Conservation (phyloP, 2,888 invertebrate genomes). For the Icerya purchasi region DNA sequence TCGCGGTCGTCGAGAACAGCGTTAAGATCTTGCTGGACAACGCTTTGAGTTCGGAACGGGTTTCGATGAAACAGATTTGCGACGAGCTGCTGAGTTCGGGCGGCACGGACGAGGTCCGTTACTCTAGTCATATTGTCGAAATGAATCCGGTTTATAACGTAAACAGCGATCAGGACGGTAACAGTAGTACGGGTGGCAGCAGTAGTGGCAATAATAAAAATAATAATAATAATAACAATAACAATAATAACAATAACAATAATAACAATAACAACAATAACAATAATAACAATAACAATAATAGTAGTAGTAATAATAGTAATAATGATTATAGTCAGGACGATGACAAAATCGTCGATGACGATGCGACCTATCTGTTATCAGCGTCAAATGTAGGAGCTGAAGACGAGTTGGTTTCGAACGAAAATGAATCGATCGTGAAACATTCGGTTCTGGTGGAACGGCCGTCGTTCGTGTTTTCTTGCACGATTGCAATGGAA, state of each 20-base stretch:
- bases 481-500: constrained; percentile 15
- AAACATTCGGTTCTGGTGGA: constrained; percentile 5
- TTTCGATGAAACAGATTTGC: constrained; percentile 16
- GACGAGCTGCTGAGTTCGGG: constrained; percentile 11
- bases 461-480: constrained; percentile 13
- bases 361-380: not conserved
- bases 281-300: not conserved
- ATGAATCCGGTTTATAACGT: too few relatives aligned
- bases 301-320: not conserved
- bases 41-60: constrained; percentile 13
- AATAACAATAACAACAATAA: not conserved
- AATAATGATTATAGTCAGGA: constrained; percentile 1
- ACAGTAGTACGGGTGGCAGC: constrained; percentile 5
- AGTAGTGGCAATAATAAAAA: constrained; percentile 1
- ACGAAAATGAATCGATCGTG: constrained; percentile 11
- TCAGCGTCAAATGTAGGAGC: constrained; percentile 10
- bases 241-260: not conserved
- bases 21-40: constrained; percentile 14
- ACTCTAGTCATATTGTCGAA: too few relatives aligned
- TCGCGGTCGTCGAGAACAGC: constrained; percentile 7
- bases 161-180: constrained; percentile 7
- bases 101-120: constrained; percentile 3
- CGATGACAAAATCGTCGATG: constrained; percentile 3
- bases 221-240: not conserved
- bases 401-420: constrained; percentile 6